Base-by-base conservation (phyloP, 2,888 invertebrate species). In the Amblyjoppa proteus region DNA sequence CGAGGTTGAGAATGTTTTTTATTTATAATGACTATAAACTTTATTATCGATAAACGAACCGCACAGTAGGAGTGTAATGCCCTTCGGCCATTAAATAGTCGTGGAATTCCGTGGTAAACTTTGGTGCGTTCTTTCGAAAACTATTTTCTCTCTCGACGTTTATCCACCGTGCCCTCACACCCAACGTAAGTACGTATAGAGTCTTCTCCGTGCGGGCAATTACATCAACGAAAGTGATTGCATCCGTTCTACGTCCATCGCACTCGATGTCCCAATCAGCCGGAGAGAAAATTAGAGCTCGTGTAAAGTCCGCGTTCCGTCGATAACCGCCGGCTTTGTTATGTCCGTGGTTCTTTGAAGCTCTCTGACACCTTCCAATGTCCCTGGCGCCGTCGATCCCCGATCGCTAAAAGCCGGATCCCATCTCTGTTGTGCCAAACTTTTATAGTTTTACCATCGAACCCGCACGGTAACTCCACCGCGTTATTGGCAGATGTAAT, bases 251-350 rank as follows among this genome's bases (percentile, higher is more conserved):
- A 61, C 70, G 70, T 70, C 81, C 76, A 70, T 81, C 81, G 69
- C 51, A 34, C 76, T 61, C 70, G 70, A 41, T 28, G 58, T 81
- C 51, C 76, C 81, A 76, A 81, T 81, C 81, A 76, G 53, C 76
- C 4, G 28, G 25, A 61, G 64, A 70, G 58, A 51, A 76, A 76
- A 81, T 81, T 81, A 76, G 61, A 70, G 76, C 61, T 64, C 38
- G 16, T 38, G 66, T 45, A 38, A 16, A 81, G 41, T 28, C 3
- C 3, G 13, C 41, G 25, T 68, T 68, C 51, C 51, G 58, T 13
- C 38, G 34, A 34, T 53, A 51, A 71, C 51, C 51, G 34, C 53
- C 45, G 13, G 28, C 13, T 49, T n/a, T 11, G n/a, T n/a, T 31
- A 70, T 70, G 51, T 51, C 25, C 25, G 64, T 56, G 28, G 11